Percentiles rank a stretch among this genome's conserved stretches.
Conservation (phyloP, 1,140 invertebrate species). For the Drosophila carrolli region DNA sequence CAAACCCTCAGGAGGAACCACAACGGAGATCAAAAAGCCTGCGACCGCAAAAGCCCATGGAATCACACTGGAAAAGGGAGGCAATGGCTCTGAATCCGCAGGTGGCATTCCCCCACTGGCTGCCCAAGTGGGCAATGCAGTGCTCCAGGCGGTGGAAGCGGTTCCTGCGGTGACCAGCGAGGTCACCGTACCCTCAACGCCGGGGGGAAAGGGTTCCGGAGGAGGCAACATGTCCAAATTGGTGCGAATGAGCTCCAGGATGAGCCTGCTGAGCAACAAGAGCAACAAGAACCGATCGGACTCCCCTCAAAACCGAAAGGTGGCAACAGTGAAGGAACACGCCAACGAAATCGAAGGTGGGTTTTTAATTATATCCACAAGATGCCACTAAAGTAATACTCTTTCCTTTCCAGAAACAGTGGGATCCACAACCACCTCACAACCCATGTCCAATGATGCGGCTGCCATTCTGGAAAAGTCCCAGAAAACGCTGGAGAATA, state of each 20-base stretch:
- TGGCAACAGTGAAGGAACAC: conserved; percentile 51
- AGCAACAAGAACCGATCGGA: conserved; percentile 63
- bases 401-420: conserved; percentile 11
- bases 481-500: conserved; percentile 70
- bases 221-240: conserved; percentile 60
- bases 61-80: conserved; percentile 21
- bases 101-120: conserved; percentile 54
- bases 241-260: conserved; percentile 67
- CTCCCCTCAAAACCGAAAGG: conserved; percentile 64
- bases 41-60: conserved; percentile 17
- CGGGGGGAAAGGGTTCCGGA: conserved; percentile 26
- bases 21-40: conserved; percentile 25
- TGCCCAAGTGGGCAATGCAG: conserved; percentile 66
- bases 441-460: conserved; percentile 33
- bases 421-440: background rate
- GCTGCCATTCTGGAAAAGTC: conserved; percentile 79
- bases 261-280: conserved; percentile 68
- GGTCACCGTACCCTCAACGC: conserved; percentile 36
- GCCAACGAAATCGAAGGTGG: conserved; percentile 52
- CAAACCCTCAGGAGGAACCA: conserved; percentile 16
- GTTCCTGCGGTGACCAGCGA: conserved; percentile 64
- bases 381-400: background rate
- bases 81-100: background rate
- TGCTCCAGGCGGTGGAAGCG: conserved; percentile 64
- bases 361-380: background rate